Conservation (phyloP, 2,113 vertebrate genomes). For the Phylloscopus trochilus region DNA sequence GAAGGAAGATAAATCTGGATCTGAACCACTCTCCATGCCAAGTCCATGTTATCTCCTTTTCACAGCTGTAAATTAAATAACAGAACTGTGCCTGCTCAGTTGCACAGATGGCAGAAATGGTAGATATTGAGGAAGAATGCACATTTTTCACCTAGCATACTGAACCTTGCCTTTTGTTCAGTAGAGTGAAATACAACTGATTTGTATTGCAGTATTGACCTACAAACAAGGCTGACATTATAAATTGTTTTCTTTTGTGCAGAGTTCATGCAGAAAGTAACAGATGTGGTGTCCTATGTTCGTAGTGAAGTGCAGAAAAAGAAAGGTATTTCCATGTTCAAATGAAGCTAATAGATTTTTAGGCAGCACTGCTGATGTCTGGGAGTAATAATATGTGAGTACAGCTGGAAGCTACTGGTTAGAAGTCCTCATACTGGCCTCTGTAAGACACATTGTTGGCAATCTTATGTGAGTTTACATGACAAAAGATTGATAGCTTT, state of each 20-base stretch:
- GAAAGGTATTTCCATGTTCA: constrained; percentile 57
- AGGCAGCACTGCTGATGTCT: not conserved
- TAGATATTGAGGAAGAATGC: not conserved
- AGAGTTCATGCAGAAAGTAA: constrained; percentile 12
- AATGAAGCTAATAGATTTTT: not conserved
- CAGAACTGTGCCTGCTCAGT: not conserved
- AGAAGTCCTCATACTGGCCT: not conserved
- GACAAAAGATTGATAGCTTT: not conserved
- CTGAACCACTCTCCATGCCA: not conserved
- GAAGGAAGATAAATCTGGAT: not conserved
- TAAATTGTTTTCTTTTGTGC: constrained; percentile 29
- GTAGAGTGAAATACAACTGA: not conserved
- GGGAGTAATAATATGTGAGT: not conserved
- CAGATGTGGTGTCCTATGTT: not conserved
- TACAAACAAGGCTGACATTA: not conserved
- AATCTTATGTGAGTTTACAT: not conserved
- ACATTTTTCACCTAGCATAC: not conserved
- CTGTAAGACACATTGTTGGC: not conserved
- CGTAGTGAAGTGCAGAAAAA: not conserved
- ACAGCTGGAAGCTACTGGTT: not conserved
- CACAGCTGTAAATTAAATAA: not conserved
- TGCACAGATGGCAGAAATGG: not conserved
- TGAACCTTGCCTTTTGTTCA: not conserved
- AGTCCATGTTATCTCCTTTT: not conserved
- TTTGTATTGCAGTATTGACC: not conserved